These are phyloP conservation scores for Agonum fuliginosum DNA, from an alignment of 2,888 invertebrate species.

Conservation along the genomic window DNA sequence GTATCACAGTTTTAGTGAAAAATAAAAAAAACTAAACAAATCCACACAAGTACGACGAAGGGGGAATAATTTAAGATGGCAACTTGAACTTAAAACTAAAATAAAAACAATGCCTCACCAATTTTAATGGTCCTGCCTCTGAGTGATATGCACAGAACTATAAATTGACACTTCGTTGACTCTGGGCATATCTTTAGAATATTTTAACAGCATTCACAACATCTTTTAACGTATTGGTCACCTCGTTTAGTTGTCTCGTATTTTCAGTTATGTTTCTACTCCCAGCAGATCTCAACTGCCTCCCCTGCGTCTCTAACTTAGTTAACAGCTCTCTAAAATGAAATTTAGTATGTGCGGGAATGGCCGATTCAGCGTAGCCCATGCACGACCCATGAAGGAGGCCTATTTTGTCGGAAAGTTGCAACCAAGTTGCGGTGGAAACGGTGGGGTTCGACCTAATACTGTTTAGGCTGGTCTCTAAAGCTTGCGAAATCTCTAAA, in stretches of 20 bases:
- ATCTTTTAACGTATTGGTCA: conserved; percentile 83
- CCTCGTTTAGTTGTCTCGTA: conserved; percentile 81
- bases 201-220: conserved; percentile 81
- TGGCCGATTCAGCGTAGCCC: conserved; percentile 86
- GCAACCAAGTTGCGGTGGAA: conserved; percentile 83
- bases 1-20: conserved; percentile 58
- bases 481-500: conserved; percentile 79
- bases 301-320: conserved; percentile 81
- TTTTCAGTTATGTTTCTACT: conserved; percentile 82
- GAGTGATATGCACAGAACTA: conserved; percentile 44
- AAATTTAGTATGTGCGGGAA: conserved; percentile 91
- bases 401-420: conserved; percentile 87
- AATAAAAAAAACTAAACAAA: conserved; percentile 33
- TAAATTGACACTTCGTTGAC: conserved; percentile 28
- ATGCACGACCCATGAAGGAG: conserved; percentile 88
- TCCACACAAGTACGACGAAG: background rate
- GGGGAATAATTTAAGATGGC: conserved; percentile 19
- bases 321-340: conserved; percentile 87
- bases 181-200: conserved; percentile 48
- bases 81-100: conserved; percentile 8
- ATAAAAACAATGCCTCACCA: background rate
- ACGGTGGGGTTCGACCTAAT: conserved; percentile 75
- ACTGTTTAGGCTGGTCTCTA: conserved; percentile 80
- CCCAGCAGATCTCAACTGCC: conserved; percentile 81
- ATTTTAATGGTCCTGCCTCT: conserved; percentile 29